Percentiles rank a stretch among this genome's conserved stretches.
These are phyloP conservation scores for Cygnus atratus DNA, from an alignment of 2,113 vertebrate species.

Conservation along the genomic window DNA sequence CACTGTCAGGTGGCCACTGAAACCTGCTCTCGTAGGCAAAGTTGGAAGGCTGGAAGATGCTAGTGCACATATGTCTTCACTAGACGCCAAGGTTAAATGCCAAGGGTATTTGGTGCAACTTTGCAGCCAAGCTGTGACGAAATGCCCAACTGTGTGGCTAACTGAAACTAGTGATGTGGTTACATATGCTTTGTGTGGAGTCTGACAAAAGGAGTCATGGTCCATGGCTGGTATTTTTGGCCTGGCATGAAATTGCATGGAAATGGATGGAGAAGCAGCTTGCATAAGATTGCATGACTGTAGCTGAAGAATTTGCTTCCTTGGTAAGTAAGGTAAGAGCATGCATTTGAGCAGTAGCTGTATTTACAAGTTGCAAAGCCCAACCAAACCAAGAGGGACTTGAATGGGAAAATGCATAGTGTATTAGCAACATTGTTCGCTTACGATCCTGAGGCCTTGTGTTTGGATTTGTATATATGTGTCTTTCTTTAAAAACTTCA, in stretches of 20 bases:
- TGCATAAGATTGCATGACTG: neutral
- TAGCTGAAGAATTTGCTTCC: neutral
- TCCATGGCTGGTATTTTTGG: neutral
- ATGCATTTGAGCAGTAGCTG: neutral
- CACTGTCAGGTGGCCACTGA: conserved; percentile 41
- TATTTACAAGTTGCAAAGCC: neutral
- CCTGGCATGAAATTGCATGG: conserved; percentile 32
- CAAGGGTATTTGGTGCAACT: conserved; percentile 22
- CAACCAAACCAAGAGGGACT: neutral
- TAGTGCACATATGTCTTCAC: neutral
- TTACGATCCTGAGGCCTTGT: neutral
- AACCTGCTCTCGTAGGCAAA: conserved; percentile 25
- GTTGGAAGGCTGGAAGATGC: conserved; percentile 38
- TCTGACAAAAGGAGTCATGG: neutral
- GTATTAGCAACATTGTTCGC: neutral
- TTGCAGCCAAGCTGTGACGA: conserved; percentile 5
- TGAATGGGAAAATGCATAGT: neutral
- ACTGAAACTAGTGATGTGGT: conserved; percentile 8
- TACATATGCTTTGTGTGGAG: neutral
- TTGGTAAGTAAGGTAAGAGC: neutral
- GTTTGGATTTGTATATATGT: conserved; percentile 7
- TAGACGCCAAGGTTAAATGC: conserved; percentile 53
- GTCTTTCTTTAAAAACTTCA: conserved; percentile 2
- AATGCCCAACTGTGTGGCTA: neutral
- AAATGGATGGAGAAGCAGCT: conserved; percentile 10